Conservation (phyloP, 2,113 vertebrate genomes). For the Alces alces region DNA sequence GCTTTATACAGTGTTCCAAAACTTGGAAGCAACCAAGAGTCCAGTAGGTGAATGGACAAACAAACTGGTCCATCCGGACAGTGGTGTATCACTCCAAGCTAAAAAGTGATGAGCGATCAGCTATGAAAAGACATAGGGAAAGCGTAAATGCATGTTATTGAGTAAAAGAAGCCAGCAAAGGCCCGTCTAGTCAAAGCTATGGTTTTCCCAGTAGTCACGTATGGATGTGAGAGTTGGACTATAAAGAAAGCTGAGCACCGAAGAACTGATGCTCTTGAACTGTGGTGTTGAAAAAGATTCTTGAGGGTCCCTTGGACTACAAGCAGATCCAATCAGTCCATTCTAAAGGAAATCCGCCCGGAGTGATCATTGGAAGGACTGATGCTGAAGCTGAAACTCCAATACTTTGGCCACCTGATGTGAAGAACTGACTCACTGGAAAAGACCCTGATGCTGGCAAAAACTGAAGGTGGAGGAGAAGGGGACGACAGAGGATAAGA, state of each 20-base stretch:
- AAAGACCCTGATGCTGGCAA: background rate
- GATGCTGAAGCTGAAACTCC: background rate
- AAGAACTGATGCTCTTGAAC: background rate
- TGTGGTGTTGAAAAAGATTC: background rate
- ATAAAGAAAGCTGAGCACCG: accelerated
- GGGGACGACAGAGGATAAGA: background rate
- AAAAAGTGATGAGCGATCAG: no score
- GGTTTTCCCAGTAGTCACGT: background rate
- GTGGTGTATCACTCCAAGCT: no score
- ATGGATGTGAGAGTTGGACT: background rate
- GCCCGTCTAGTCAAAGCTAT: background rate
- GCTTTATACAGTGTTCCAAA: no score
- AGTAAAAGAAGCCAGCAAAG: background rate
- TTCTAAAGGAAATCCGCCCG: background rate
- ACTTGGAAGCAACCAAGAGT: no score
- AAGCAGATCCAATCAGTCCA: background rate
- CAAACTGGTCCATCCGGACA: no score
- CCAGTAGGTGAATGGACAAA: no score
- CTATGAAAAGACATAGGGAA: no score
- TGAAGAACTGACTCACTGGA: accelerated
- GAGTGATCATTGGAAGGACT: background rate
- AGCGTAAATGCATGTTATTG: no score
- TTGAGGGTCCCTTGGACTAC: background rate
- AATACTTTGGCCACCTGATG: background rate
- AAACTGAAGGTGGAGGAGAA: background rate